These are phyloP conservation scores for Ophiodon elongatus DNA, from an alignment of 2,113 vertebrate species.

Conservation along the genomic window DNA sequence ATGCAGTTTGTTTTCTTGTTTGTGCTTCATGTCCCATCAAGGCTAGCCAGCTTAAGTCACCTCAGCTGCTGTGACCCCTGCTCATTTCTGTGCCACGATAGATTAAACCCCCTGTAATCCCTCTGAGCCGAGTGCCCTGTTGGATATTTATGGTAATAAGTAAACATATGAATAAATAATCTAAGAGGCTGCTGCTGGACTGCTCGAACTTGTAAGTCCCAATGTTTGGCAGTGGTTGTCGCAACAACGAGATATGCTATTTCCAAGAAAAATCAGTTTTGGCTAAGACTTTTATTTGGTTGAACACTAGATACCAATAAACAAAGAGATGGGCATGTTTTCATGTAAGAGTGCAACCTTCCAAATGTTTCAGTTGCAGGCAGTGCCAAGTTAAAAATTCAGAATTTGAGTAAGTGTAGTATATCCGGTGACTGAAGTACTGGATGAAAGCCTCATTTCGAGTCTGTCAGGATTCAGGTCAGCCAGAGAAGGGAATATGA, in stretches of 20 bases:
- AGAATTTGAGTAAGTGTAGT: conserved; percentile 8
- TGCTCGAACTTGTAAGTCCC: conserved; percentile 66
- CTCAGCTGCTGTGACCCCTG: conserved; percentile 77
- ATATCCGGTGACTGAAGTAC: conserved; percentile 37
- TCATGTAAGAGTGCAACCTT: not conserved
- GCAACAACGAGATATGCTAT: conserved; percentile 56
- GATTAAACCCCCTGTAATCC: conserved; percentile 82
- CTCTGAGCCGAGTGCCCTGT: conserved; percentile 66
- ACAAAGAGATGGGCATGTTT: not conserved
- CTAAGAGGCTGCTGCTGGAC: conserved; percentile 66
- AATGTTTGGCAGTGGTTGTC: conserved; percentile 58
- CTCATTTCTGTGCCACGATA: conserved; percentile 81
- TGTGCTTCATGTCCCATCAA: conserved; percentile 73
- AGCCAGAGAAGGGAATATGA: conserved; percentile 50
- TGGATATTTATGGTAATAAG: conserved; percentile 82
- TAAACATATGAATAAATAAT: conserved; percentile 83
- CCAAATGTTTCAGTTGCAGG: not conserved
- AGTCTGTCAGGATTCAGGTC: conserved; percentile 74
- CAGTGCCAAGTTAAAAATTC: conserved; percentile 13
- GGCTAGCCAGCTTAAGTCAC: conserved; percentile 78
- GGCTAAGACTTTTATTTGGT: conserved; percentile 14
- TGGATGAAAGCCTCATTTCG: conserved; percentile 56
- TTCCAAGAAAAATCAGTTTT: conserved; percentile 61
- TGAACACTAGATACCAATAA: not conserved
- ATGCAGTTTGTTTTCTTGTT: conserved; percentile 76